Base-by-base conservation (phyloP, 1,140 invertebrate genomes). In the Neuroterus valhalla region DNA sequence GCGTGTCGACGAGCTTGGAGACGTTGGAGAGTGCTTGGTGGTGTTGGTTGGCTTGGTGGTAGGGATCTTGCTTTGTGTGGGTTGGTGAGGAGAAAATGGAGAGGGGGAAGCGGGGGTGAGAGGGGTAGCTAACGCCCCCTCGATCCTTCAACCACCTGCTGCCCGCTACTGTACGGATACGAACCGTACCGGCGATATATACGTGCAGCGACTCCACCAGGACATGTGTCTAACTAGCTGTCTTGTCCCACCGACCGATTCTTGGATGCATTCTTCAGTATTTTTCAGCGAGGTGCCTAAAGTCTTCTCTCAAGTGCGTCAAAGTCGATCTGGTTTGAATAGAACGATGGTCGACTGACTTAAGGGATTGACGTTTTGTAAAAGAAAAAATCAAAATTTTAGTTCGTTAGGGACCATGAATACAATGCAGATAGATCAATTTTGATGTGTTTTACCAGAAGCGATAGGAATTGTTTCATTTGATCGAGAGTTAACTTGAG, bases 61-160 rank as follows among this genome's bases (percentile, higher is more conserved):
- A 75, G 76, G 74, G 70, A 52, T 21, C 0, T n/a, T 14, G 19
- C 15, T 38, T 67, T 8, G 43, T 38, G 26, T 23, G 46, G 1
- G 17, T 12, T 6, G 43, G n/a, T 21, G 55, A 70, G 46, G 67
- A 68, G 52, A 72, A 38, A 38, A 8, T n/a, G n/a, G n/a, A n/a
- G n/a, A n/a, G n/a, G n/a, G 23, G 46, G 76, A 76, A 42, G 42
- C 26, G 26, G 12, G 6, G 17, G 31, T n/a, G 52, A 52, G 67
- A 68, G 75, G 78, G 80, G 75, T 80, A 76, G 76, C 82, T 70
- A 81, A 84, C 85, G 85, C 85, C 85, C 85, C 85, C 82, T 82
- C 81, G 81, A 81, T 77, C 68, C 78, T 84, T 82, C 85, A 85
- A 86, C 85, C 84, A 86, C 84, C 85, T 86, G 84, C 85, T 87